Percentiles rank a stretch among this genome's conserved stretches.
Evolutionary conservation across 2,888 invertebrate genomes (phyloP).

Genomic region (Aradus depressus): DNA sequence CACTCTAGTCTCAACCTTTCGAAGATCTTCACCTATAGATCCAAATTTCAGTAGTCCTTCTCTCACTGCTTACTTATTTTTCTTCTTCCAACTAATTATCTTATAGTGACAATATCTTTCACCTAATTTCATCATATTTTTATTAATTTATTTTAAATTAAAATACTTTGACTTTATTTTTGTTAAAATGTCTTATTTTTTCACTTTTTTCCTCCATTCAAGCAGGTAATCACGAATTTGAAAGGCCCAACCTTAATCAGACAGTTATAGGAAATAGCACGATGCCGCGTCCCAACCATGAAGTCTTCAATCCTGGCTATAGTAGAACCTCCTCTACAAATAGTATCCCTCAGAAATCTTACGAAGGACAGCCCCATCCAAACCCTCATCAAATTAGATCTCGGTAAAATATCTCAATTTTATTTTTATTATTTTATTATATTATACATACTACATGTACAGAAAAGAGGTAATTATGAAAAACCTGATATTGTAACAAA

Average conservation of each 20-base stretch:
- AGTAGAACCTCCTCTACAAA: conserved; percentile 55
- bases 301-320: conserved; percentile 53
- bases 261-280: conserved; percentile 26
- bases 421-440: not conserved
- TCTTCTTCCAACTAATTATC: too few relatives aligned
- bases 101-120: too few relatives aligned
- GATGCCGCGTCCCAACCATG: conserved; percentile 37
- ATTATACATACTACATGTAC: not conserved
- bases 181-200: too few relatives aligned
- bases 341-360: conserved; percentile 38
- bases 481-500: too few relatives aligned
- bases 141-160: too few relatives aligned
- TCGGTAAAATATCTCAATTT: conserved; percentile 25
- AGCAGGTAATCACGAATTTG: conserved; percentile 26
- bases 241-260: conserved; percentile 25
- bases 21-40: too few relatives aligned
- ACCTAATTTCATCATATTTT: too few relatives aligned
- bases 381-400: conserved; percentile 30
- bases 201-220: conserved; percentile 9
- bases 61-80: too few relatives aligned
- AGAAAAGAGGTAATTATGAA: not conserved
- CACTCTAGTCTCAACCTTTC: too few relatives aligned
- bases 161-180: too few relatives aligned
- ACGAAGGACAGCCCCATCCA: conserved; percentile 25
- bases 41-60: too few relatives aligned